Conservation (phyloP, 1,140 invertebrate genomes). For the Nephila pilipes region DNA sequence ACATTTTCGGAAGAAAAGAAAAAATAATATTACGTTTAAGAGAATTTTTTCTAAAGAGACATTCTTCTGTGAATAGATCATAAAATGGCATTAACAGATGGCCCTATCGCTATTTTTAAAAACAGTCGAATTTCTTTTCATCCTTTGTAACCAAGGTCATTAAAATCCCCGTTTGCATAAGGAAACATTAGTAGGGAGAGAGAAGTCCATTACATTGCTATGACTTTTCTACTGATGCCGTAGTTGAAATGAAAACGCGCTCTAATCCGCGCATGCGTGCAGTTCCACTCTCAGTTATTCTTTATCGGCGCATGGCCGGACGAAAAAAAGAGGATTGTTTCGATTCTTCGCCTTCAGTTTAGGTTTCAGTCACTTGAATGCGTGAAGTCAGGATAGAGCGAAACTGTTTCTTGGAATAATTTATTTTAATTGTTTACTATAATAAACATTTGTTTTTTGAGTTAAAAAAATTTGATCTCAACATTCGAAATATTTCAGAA, state of each 20-base stretch:
- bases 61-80: not conserved
- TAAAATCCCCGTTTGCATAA: not conserved
- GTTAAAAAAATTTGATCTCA: not conserved
- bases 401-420: not conserved
- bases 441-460: not conserved
- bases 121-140: not conserved
- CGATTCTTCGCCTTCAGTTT: not conserved
- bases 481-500: not conserved
- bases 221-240: not conserved
- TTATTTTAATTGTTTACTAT: not conserved
- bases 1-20: not conserved
- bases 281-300: not conserved
- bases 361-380: slow-evolving; percentile 31
- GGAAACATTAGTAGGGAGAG: slow-evolving; percentile 36
- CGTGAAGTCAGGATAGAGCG: slow-evolving; percentile 9
- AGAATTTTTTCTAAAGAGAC: not conserved
- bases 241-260: slow-evolving; percentile 46
- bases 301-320: slow-evolving; percentile 25
- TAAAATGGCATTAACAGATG: not conserved
- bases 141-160: not conserved
- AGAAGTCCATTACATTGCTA: not conserved
- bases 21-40: not conserved
- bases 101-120: not conserved
- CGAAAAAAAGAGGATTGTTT: slow-evolving; percentile 32
- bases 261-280: slow-evolving; percentile 14